Percentiles rank a stretch among this genome's conserved stretches.
Conservation (phyloP, 2,113 vertebrate species). For the Maccullochella peelii region DNA sequence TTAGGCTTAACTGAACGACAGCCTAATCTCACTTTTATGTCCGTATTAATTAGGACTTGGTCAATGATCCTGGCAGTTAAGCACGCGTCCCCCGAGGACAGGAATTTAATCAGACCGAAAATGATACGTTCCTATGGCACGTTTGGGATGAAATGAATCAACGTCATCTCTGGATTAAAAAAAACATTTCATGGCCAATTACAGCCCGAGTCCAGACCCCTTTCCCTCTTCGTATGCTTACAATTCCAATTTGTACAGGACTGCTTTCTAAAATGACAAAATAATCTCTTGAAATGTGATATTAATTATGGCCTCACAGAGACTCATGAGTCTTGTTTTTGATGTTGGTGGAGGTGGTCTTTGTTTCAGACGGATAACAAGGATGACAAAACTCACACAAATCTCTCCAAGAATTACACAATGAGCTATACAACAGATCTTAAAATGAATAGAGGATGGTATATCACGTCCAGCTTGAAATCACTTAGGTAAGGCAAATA, state of each 20-base stretch:
- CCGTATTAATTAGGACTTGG: constrained; percentile 20
- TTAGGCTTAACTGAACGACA: constrained; percentile 25
- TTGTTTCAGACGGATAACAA: not conserved
- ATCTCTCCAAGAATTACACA: not conserved
- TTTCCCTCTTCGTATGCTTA: not conserved
- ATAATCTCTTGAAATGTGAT: not conserved
- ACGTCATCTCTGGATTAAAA: not conserved
- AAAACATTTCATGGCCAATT: not conserved
- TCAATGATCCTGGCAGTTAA: constrained; percentile 12
- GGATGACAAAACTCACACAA: not conserved
- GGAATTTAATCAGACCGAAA: constrained; percentile 36
- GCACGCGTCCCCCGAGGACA: not conserved
- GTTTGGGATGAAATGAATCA: constrained; percentile 6
- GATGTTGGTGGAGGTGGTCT: not conserved
- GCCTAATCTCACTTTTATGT: constrained; percentile 47
- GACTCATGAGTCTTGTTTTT: not conserved
- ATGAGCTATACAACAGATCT: not conserved
- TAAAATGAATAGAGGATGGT: not conserved
- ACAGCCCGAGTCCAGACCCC: not conserved
- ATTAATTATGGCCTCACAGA: not conserved
- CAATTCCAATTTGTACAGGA: not conserved
- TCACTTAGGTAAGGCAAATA: not conserved
- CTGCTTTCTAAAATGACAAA: not conserved
- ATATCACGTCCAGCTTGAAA: not conserved
- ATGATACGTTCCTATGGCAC: not conserved